A percentile compares a stretch with the other conserved stretches of the same genome.
phyloP scores from a whole-genome alignment of 2,888 invertebrate species.

The Timema cristinae region DNA sequence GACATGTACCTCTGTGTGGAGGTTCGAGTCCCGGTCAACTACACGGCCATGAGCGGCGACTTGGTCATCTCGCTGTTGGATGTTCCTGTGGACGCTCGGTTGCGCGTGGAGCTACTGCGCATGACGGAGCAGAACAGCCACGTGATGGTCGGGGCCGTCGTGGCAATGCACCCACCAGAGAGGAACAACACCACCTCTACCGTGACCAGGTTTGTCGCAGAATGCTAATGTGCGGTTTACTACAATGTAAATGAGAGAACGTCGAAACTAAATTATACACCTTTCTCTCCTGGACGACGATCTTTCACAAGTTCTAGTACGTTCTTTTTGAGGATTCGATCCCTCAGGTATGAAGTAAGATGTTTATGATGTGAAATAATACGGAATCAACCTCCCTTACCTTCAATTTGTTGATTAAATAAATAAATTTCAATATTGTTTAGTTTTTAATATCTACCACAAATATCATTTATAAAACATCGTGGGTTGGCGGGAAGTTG shows the following conservation, averaged over 20 bases:
- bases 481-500: too few relatives aligned
- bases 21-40: constrained; percentile 68
- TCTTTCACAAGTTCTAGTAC: too few relatives aligned
- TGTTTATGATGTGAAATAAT: too few relatives aligned
- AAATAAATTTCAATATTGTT: too few relatives aligned
- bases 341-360: too few relatives aligned
- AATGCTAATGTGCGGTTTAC: background rate
- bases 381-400: too few relatives aligned
- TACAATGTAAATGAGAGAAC: background rate
- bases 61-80: constrained; percentile 57
- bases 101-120: constrained; percentile 38
- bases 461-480: too few relatives aligned
- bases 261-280: background rate
- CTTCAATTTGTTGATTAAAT: too few relatives aligned
- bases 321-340: too few relatives aligned
- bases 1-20: constrained; percentile 20
- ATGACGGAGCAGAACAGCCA: constrained; percentile 44
- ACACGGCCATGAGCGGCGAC: constrained; percentile 76
- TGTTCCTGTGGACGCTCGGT: constrained; percentile 45
- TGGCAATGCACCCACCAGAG: constrained; percentile 27
- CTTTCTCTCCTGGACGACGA: too few relatives aligned
- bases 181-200: constrained; percentile 21
- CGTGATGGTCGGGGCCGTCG: constrained; percentile 34
- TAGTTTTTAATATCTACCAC: too few relatives aligned
- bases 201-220: background rate